Conservation (phyloP, 2,888 invertebrate species). For the Monopis laevigella region DNA sequence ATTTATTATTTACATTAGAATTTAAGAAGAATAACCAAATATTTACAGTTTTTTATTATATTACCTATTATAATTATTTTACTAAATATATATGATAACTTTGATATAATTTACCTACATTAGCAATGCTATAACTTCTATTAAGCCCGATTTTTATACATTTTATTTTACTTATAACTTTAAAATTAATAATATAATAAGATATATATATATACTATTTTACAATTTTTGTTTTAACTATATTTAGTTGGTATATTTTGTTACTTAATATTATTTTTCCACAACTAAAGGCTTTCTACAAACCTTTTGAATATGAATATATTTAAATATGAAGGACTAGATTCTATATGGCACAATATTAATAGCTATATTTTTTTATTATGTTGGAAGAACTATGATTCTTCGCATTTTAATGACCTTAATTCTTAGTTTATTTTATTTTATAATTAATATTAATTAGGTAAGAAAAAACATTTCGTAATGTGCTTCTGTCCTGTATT, state of each 20-base stretch:
- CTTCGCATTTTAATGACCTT: background rate
- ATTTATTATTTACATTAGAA: no score
- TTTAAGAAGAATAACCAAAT: background rate
- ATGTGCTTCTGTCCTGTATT: no score
- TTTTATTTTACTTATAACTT: background rate
- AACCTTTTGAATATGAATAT: background rate
- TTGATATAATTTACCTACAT: background rate
- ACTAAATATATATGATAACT: background rate
- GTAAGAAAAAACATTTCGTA: no score
- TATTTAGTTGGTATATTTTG: background rate
- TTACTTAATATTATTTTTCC: background rate
- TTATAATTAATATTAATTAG: no score
- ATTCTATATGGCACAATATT: background rate
- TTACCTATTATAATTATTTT: background rate
- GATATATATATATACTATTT: no score
- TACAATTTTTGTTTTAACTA: no score
- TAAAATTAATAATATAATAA: background rate
- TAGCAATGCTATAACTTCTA: slow-evolving; percentile 1
- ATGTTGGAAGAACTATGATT: slow-evolving; percentile 6
- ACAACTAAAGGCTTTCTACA: background rate
- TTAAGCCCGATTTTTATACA: slow-evolving; percentile 10
- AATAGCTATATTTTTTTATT: background rate
- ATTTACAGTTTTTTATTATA: background rate
- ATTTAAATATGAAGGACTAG: no score
- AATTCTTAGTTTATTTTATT: no score